These are phyloP conservation scores for Hemitrygon akajei DNA, from an alignment of 2,797 vertebrate genomes.

Conservation along the genomic window DNA sequence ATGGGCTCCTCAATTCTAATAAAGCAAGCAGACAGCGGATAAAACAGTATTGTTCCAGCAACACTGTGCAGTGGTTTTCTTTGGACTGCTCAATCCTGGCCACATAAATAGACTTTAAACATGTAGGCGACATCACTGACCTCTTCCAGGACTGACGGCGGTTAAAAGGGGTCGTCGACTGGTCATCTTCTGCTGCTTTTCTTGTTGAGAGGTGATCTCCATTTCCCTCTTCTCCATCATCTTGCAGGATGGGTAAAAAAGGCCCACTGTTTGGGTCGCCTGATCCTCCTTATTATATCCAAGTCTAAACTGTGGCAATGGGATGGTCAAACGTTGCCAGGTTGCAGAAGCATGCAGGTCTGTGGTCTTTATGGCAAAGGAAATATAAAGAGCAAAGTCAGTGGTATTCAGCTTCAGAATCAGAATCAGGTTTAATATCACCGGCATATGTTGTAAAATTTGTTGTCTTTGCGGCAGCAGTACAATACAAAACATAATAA, in stretches of 20 bases:
- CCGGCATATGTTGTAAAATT: too few species aligned
- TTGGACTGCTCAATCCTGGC: not conserved
- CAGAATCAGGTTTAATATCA: too few species aligned
- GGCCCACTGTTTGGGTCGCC: conserved; percentile 75
- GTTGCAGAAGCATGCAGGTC: conserved; percentile 39
- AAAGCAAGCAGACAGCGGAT: not conserved
- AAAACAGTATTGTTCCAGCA: not conserved
- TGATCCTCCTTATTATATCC: conserved; percentile 50
- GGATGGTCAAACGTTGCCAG: conserved; percentile 53
- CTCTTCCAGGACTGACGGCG: conserved; percentile 83
- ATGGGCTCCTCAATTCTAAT: not conserved
- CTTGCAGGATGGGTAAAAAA: conserved; percentile 78
- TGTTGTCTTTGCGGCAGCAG: too few species aligned
- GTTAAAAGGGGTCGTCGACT: conserved; percentile 65
- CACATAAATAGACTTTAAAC: not conserved
- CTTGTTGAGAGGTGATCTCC: conserved; percentile 54
- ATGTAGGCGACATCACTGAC: conserved; percentile 48
- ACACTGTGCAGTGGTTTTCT: not conserved
- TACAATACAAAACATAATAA: too few species aligned
- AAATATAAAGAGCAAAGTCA: not conserved
- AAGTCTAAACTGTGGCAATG: conserved; percentile 39
- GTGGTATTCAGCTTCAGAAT: not conserved
- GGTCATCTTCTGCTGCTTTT: conserved; percentile 59
- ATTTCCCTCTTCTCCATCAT: conserved; percentile 63
- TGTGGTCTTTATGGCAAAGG: conserved; percentile 41